Base-by-base conservation (phyloP, 2,797 vertebrate species). In the Notoglanidium macrostoma region DNA sequence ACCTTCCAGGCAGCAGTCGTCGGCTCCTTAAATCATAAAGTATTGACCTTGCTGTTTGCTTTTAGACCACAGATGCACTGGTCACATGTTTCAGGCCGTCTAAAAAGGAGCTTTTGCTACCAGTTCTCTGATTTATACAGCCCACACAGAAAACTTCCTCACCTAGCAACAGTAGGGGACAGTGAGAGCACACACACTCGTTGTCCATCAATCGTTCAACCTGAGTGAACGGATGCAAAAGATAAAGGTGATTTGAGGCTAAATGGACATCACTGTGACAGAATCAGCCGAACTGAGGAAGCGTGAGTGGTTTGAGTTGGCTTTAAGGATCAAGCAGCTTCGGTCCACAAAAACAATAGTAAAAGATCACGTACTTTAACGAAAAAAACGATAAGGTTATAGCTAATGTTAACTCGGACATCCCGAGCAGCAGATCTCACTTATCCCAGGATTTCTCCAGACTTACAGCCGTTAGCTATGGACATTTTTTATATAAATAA, bases 161-260 rank as follows among this genome's bases (percentile, higher is more conserved):
- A 92, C 93, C 92, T 92, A 92, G 93, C 93, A 95, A 94, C 93
- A 88, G 87, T 88, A 92, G 32, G 91, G 76, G 90, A 87, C 89
- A 92, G 57, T 89, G 83, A 23, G 54, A 57, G n/a, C 19, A 57
- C 77, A 59, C 49, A 55, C 29, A 35, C 29, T 21, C 29, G 21
- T 5, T 35, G 51, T 40, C 77, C 77, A 23, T 59, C 54, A 9
- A 29, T 26, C 54, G 3, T 35, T 5, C n/a, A 54, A 6, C 49
- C 15, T 11, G 51, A 57, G 51, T 21, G 8, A 74, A 51, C 15
- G 11, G 72, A 10, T n/a, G 12, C 23, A 51, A 5, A 17, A 57
- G 8, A 5, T 19, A 78, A 35, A 23, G 57, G 29, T 3, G 49
- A 57, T 79, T 57, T 23, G 5, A 23, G 54, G 15, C 1, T 23